Conservation (phyloP, 2,888 invertebrate genomes). For the Celastrina argiolus region DNA sequence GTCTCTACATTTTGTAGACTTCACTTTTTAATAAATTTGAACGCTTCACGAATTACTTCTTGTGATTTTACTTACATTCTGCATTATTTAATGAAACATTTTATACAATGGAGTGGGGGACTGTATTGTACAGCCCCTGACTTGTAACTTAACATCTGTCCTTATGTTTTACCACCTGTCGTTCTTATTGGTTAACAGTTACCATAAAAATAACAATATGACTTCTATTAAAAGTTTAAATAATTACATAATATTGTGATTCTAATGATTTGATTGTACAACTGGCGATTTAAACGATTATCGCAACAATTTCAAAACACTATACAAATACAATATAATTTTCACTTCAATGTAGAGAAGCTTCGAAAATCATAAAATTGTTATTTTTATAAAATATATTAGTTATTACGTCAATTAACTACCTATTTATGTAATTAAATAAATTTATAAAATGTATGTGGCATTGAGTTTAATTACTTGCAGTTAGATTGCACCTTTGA, state of each 20-base stretch:
- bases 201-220: background rate
- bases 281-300: too few relatives aligned
- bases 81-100: conserved; percentile 1
- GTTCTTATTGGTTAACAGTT: conserved; percentile 1
- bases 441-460: background rate
- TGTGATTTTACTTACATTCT: background rate
- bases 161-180: conserved; percentile 10
- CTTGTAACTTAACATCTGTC: conserved; percentile 6
- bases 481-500: background rate
- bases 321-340: background rate
- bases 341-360: background rate
- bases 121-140: background rate
- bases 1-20: background rate
- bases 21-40: background rate
- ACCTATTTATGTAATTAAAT: background rate
- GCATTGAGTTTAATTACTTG: background rate
- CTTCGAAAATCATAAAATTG: background rate
- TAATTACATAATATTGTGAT: background rate
- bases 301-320: too few relatives aligned
- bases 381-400: too few relatives aligned
- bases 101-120: background rate
- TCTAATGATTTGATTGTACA: background rate
- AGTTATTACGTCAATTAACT: background rate
- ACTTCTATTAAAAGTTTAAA: background rate
- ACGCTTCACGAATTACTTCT: background rate